Percentiles rank a stretch among this genome's conserved stretches.
These are phyloP conservation scores for Montipora foliosa DNA, from an alignment of 64 coral and sea anemone genomes.

Conservation along the genomic window DNA sequence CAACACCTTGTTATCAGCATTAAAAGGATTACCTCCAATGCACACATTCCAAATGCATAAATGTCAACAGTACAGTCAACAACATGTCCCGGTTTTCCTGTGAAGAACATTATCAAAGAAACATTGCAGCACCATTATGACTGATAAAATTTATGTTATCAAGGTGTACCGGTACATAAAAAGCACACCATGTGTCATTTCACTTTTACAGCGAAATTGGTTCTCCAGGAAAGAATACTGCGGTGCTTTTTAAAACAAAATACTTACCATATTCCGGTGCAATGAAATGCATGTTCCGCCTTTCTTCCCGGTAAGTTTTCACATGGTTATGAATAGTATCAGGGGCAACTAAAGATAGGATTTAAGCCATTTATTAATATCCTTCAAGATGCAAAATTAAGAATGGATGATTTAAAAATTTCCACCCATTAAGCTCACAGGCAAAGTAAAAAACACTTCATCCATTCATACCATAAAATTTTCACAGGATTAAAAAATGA, in stretches of 20 bases:
- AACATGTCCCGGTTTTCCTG: slow-evolving; percentile 78
- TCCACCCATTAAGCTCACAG: too few species aligned
- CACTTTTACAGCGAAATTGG: neutral
- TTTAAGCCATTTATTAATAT: neutral
- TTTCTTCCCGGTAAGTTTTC: slow-evolving; percentile 93
- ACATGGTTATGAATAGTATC: slow-evolving; percentile 98
- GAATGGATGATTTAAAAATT: too few species aligned
- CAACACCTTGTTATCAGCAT: neutral
- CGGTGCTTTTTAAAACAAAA: neutral
- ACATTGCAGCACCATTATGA: neutral
- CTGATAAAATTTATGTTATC: too few species aligned
- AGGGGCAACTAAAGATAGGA: slow-evolving; percentile 82
- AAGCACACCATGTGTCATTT: neutral
- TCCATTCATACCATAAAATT: too few species aligned
- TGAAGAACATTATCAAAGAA: neutral
- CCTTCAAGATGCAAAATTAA: too few species aligned
- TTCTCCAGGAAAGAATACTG: neutral
- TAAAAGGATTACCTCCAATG: slow-evolving; percentile 74
- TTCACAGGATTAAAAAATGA: too few species aligned
- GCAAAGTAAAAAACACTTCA: too few species aligned
- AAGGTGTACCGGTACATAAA: neutral
- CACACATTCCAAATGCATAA: slow-evolving; percentile 98
- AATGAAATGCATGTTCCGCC: slow-evolving; percentile 98
- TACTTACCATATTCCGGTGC: slow-evolving; percentile 96
- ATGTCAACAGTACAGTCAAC: slow-evolving; percentile 90